phyloP scores from a whole-genome alignment of 2,888 invertebrate genomes.

The Harpalus rufipes region DNA sequence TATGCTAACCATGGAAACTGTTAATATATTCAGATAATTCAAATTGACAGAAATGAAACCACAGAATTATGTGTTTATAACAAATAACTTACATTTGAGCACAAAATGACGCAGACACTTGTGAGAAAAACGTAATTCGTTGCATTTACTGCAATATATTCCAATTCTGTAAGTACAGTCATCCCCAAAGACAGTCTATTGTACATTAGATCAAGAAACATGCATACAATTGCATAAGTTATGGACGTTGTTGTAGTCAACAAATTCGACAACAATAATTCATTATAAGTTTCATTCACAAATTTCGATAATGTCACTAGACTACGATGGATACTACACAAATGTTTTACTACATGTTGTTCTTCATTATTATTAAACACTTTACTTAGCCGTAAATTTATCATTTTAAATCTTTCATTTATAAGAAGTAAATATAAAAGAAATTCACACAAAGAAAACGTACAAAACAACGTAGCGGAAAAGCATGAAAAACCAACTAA shows the following conservation, averaged over 20 bases:
- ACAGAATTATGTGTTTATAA: no score
- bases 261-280: background rate
- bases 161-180: background rate
- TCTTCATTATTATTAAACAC: background rate
- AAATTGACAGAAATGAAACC: no score
- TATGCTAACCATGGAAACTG: no score
- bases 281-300: background rate
- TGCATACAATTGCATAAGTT: background rate
- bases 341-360: background rate
- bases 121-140: background rate
- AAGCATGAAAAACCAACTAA: background rate
- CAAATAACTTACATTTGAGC: background rate
- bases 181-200: background rate
- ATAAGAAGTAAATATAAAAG: background rate
- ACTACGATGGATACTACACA: background rate
- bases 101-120: background rate
- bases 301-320: background rate
- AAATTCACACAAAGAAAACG: background rate
- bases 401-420: background rate
- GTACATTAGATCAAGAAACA: background rate
- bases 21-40: no score
- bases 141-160: background rate
- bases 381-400: background rate
- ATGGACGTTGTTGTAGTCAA: background rate
- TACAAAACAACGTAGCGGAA: background rate